Percentiles rank a stretch among this genome's conserved stretches.
Conservation (phyloP, 1,140 invertebrate species). For the Dysdera silvatica region DNA sequence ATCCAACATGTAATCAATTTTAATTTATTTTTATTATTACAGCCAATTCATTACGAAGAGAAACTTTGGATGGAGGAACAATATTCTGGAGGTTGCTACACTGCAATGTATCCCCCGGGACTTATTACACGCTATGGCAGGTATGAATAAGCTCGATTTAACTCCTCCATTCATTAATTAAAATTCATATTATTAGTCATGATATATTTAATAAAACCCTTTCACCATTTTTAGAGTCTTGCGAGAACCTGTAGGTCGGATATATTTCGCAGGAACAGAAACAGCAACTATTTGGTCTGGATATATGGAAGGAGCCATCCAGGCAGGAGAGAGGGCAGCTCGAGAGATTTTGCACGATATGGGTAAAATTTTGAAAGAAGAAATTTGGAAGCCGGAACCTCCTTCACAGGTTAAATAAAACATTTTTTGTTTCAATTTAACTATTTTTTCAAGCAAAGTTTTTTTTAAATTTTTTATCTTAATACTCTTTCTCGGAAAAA, state of each 20-base stretch:
- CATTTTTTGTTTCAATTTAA: no score
- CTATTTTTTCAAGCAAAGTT: no score
- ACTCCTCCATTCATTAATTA: neutral
- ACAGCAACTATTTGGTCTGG: constrained; percentile 47
- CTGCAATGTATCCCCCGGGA: constrained; percentile 42
- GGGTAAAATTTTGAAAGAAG: constrained; percentile 27
- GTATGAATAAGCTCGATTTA: constrained; percentile 32
- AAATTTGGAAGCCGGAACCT: constrained; percentile 32
- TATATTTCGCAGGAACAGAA: constrained; percentile 49
- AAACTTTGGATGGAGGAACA: constrained; percentile 45
- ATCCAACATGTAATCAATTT: no score
- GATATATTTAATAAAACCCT: neutral
- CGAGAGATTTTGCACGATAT: constrained; percentile 38
- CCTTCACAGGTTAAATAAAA: constrained; percentile 24
- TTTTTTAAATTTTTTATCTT: no score
- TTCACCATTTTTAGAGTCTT: constrained; percentile 27
- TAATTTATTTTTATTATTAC: constrained; percentile 1
- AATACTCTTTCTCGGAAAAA: no score
- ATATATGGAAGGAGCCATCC: constrained; percentile 49
- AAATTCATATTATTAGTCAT: neutral
- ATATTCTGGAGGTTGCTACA: constrained; percentile 46
- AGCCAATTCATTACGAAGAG: constrained; percentile 44
- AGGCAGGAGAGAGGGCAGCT: constrained; percentile 46
- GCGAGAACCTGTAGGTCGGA: constrained; percentile 34
- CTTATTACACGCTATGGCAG: constrained; percentile 42